Percentiles rank a stretch among this genome's conserved stretches.
Evolutionary conservation across 1,140 invertebrate species (phyloP).

Genomic region (Drosophila ficusphila): DNA sequence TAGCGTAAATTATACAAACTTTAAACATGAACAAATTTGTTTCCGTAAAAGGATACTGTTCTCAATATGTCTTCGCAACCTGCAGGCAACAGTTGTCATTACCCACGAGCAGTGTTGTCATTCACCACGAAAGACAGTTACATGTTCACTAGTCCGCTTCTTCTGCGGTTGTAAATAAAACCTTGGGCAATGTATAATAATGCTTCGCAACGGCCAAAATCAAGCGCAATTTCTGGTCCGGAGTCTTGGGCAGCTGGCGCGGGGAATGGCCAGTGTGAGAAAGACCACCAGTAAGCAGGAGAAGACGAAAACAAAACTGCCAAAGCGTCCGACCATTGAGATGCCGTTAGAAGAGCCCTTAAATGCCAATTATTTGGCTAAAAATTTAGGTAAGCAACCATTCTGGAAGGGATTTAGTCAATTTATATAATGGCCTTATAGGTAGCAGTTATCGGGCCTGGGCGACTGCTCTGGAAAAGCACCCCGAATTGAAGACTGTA

Average conservation of each 20-base stretch:
- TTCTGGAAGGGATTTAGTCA: not conserved
- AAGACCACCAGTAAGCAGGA: constrained; percentile 1
- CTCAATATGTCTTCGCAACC: not conserved
- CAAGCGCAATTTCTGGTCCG: constrained; percentile 33
- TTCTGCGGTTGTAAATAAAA: constrained; percentile 28
- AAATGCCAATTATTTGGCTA: constrained; percentile 54
- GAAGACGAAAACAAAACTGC: constrained; percentile 3
- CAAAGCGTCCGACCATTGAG: constrained; percentile 16
- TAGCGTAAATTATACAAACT: too few species aligned
- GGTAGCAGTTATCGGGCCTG: constrained; percentile 57
- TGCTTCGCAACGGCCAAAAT: constrained; percentile 55
- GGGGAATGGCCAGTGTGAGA: constrained; percentile 24
- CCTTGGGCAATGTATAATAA: constrained; percentile 40
- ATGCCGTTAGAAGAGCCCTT: constrained; percentile 51
- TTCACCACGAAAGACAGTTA: constrained; percentile 9
- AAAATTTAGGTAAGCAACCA: constrained; percentile 40
- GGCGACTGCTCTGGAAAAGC: constrained; percentile 54
- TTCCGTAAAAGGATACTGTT: too few species aligned
- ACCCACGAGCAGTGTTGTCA: not conserved
- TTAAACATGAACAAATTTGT: too few species aligned
- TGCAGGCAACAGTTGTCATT: constrained; percentile 5
- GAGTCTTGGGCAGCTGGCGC: constrained; percentile 10
- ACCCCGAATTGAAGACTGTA: constrained; percentile 68
- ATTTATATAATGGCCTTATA: not conserved
- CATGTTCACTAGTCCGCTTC: constrained; percentile 6